These are phyloP conservation scores for Vollenhovia emeryi DNA, from an alignment of 1,140 invertebrate genomes.

Conservation along the genomic window DNA sequence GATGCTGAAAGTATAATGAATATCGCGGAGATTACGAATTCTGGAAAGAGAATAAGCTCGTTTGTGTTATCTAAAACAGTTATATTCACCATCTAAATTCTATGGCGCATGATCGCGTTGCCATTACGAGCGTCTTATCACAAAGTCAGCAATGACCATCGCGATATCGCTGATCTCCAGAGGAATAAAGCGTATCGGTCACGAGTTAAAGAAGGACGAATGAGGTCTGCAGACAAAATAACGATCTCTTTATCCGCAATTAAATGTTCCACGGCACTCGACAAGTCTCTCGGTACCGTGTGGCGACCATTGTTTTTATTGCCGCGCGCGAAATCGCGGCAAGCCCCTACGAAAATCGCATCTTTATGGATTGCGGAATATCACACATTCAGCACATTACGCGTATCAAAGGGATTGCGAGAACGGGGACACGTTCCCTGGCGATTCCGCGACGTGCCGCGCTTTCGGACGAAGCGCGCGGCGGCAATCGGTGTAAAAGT, in stretches of 20 bases:
- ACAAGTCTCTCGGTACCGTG: neutral
- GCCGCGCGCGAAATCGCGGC: neutral
- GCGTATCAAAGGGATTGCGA: conserved; percentile 56
- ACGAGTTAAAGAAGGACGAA: neutral
- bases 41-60: neutral
- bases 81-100: neutral
- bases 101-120: neutral
- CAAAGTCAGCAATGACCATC: neutral
- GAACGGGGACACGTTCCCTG: conserved; percentile 41
- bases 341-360: conserved; percentile 12
- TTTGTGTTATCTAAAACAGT: neutral
- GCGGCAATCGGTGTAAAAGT: conserved; percentile 4
- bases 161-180: neutral
- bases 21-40: neutral
- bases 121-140: neutral
- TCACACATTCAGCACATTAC: conserved; percentile 58
- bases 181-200: neutral
- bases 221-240: neutral
- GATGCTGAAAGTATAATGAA: neutral
- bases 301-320: conserved; percentile 22
- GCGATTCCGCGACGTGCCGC: conserved; percentile 52
- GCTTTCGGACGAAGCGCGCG: conserved; percentile 36
- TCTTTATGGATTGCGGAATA: conserved; percentile 59
- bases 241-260: conserved; percentile 11
- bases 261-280: conserved; percentile 13